phyloP scores from a whole-genome alignment of 2,797 vertebrate genomes.

The Salmo trutta region DNA sequence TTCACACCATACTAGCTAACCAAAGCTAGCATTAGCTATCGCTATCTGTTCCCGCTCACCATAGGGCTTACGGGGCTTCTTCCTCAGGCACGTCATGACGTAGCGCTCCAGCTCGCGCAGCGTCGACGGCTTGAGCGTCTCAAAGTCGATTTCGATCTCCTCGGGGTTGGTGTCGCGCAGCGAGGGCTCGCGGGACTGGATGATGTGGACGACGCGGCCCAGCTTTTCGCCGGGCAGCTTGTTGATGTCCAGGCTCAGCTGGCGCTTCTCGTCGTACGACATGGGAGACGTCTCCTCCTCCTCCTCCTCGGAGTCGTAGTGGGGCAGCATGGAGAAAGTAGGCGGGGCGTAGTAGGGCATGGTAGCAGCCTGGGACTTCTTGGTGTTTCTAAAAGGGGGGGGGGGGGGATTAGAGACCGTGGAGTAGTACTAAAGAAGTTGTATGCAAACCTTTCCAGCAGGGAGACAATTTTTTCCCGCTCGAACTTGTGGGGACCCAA shows the following conservation, averaged over 20 bases:
- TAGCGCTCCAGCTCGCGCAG: conserved; percentile 92
- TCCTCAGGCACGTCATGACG: conserved; percentile 89
- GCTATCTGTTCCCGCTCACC: conserved; percentile 62
- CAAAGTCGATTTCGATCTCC: conserved; percentile 95
- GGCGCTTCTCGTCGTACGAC: conserved; percentile 92
- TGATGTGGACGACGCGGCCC: conserved; percentile 93
- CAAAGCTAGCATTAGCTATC: neutral
- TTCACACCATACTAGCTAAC: neutral
- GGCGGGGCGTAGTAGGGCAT: conserved; percentile 41
- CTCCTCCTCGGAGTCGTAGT: conserved; percentile 85
- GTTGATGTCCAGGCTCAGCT: conserved; percentile 93
- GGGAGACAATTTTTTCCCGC: neutral
- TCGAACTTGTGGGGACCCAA: neutral
- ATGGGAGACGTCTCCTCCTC: conserved; percentile 91
- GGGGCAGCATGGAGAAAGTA: conserved; percentile 58
- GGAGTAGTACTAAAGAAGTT: no score
- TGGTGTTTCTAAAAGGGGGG: conserved; percentile 65
- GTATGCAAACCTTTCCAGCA: neutral
- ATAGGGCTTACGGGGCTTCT: conserved; percentile 89
- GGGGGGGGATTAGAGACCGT: neutral
- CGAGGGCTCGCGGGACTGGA: conserved; percentile 90
- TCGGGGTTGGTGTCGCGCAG: conserved; percentile 92
- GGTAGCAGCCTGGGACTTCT: conserved; percentile 68
- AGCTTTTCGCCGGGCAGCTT: conserved; percentile 92
- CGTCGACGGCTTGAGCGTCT: conserved; percentile 91